phyloP scores from a whole-genome alignment of 2,797 vertebrate species.

The Gadopsis bispinosus region DNA sequence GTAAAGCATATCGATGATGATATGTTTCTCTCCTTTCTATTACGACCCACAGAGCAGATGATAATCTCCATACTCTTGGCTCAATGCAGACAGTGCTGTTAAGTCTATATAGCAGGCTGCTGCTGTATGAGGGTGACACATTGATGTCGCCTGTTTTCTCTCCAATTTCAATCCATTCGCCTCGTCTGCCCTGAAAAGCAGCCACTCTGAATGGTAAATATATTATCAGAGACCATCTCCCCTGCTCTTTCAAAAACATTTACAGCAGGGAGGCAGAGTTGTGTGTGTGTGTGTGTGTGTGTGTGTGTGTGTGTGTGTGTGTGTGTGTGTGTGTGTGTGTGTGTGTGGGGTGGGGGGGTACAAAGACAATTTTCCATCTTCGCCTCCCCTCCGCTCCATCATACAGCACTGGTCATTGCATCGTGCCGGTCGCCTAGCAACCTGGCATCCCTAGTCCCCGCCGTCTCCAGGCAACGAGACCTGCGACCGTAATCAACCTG shows the following conservation, averaged over 20 bases:
- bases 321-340: background rate
- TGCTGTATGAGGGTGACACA: constrained; percentile 52
- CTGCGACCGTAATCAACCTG: constrained; percentile 88
- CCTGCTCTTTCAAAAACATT: constrained; percentile 73
- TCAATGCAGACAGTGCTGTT: constrained; percentile 36
- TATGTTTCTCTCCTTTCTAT: constrained; percentile 55
- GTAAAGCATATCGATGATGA: constrained; percentile 50
- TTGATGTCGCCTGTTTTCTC: constrained; percentile 67
- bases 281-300: background rate
- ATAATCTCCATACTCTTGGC: constrained; percentile 45
- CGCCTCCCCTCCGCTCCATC: constrained; percentile 80
- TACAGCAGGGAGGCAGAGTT: constrained; percentile 70
- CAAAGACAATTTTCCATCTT: constrained; percentile 83
- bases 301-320: background rate
- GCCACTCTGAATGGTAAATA: constrained; percentile 75
- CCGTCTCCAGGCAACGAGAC: constrained; percentile 88
- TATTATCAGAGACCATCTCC: constrained; percentile 75
- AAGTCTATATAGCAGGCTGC: constrained; percentile 37
- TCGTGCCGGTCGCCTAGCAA: constrained; percentile 85
- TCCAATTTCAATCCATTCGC: constrained; percentile 66
- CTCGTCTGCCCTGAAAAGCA: constrained; percentile 65
- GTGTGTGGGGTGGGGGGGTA: constrained; percentile 48
- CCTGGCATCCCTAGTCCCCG: constrained; percentile 86
- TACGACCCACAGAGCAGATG: constrained; percentile 44
- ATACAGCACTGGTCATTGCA: constrained; percentile 85